Base-by-base conservation (phyloP, 2,797 vertebrate species). In the Hyperoplus lanceolatus region DNA sequence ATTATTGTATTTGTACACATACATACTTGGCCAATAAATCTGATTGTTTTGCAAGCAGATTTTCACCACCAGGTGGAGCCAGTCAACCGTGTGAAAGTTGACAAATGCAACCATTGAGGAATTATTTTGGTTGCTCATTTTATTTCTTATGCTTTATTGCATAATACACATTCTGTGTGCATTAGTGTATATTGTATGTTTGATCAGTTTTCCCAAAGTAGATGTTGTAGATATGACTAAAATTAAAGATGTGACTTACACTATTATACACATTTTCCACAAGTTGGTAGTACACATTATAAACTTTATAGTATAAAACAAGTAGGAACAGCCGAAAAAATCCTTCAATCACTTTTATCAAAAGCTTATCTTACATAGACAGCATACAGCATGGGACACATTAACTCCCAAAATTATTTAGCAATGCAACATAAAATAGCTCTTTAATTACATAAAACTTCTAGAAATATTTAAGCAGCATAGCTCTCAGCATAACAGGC, bases 381-480 rank as follows among this genome's bases (percentile, higher is more conserved):
- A 90, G 83, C 76, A 73, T 58, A 92, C 71, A 88, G 79, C 76
- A 83, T 78, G 77, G 79, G 82, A 70, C 69, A 83, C 70, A 81
- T 71, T 65, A 65, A 68, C 77, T 87, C 84, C 82, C 82, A 79
- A 69, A 76, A 81, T 53, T 70, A 91, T 83, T 48, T 70, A 89
- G 80, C 84, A 89, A 90, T 84, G 81, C 70, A 89, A 90, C 80
- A 92, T 89, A 80, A 90, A 77, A 92, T 84, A 89, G 70, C 79
- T 90, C 73, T 66, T 29, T 60, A 73, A 61, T 83, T 69, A 79
- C 62, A 79, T 55, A 83, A 80, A 83, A 81, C 73, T 21, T 75
- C 82, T 79, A 86, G 8, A 79, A 85, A 90, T 82, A 79, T 42
- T 77, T 86, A 89, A 93, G 93, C 92, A 94, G 93, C 92, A 93